Conservation (phyloP, 1,140 invertebrate species). For the Apis cerana region DNA sequence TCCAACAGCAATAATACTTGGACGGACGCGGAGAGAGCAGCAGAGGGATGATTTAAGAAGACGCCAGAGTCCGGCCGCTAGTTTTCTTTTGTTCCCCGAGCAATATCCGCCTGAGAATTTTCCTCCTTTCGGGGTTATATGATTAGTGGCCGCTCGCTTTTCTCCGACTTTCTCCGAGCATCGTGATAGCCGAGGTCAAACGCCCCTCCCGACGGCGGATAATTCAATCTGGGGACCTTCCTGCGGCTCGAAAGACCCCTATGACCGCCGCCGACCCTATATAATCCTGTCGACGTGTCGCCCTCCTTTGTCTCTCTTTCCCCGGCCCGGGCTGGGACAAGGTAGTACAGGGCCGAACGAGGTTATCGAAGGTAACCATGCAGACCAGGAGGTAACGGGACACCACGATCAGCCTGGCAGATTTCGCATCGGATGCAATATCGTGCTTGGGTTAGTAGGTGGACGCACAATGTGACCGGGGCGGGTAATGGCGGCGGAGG, state of each 20-base stretch:
- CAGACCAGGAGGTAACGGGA: constrained; percentile 50
- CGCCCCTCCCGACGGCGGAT: constrained; percentile 66
- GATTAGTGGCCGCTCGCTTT: constrained; percentile 70
- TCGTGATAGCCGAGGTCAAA: constrained; percentile 65
- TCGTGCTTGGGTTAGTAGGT: constrained; percentile 60
- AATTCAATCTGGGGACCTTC: constrained; percentile 76
- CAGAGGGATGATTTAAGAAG: constrained; percentile 73
- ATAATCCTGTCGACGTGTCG: constrained; percentile 67
- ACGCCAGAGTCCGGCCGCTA: constrained; percentile 48
- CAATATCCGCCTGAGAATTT: constrained; percentile 62
- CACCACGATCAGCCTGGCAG: constrained; percentile 58
- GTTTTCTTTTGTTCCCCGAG: constrained; percentile 65
- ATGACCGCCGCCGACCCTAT: constrained; percentile 48
- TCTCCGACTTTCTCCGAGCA: constrained; percentile 57
- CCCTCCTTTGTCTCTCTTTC: constrained; percentile 60
- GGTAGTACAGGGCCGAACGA: constrained; percentile 49
- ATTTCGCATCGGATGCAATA: constrained; percentile 75
- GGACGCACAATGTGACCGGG: constrained; percentile 65
- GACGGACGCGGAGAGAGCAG: too few species aligned
- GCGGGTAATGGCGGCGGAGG: constrained; percentile 65
- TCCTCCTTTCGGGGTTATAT: constrained; percentile 59
- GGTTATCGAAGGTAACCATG: constrained; percentile 73
- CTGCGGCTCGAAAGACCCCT: constrained; percentile 50
- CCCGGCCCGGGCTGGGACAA: constrained; percentile 30
- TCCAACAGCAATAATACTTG: too few species aligned